Percentiles rank a stretch among this genome's conserved stretches.
phyloP scores from a whole-genome alignment of 2,113 vertebrate genomes.

The Cololabis saira region DNA sequence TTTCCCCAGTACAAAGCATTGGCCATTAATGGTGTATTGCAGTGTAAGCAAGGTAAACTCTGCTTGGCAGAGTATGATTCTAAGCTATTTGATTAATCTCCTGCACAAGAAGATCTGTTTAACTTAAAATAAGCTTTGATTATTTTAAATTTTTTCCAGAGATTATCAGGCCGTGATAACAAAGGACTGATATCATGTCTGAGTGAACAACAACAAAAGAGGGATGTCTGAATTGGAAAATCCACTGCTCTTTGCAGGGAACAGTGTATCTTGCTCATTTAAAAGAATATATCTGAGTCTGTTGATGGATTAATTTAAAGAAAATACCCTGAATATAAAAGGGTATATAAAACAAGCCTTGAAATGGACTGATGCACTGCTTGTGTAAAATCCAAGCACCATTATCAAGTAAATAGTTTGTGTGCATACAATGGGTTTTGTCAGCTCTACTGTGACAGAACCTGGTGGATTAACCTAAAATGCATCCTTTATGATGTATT shows the following conservation, averaged over 20 bases:
- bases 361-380: constrained; percentile 17
- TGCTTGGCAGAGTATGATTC: constrained; percentile 2
- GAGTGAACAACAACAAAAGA: neutral
- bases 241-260: constrained; percentile 13
- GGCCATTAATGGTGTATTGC: too few relatives aligned
- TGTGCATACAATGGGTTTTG: constrained; percentile 34
- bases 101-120: constrained; percentile 28
- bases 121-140: constrained; percentile 44
- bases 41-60: constrained; percentile 3
- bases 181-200: constrained; percentile 12
- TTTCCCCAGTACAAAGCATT: constrained; percentile 57
- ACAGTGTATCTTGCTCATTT: constrained; percentile 4
- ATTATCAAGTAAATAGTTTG: constrained; percentile 23
- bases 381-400: constrained; percentile 8
- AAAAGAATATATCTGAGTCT: constrained; percentile 33
- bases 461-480: constrained; percentile 40
- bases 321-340: neutral
- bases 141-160: constrained; percentile 24
- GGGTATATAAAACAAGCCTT: constrained; percentile 24
- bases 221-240: constrained; percentile 3
- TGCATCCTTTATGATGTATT: constrained; percentile 36
- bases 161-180: constrained; percentile 29
- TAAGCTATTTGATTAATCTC: constrained; percentile 31
- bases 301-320: constrained; percentile 31
- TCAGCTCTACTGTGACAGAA: constrained; percentile 8